Evolutionary conservation across 2,113 vertebrate species (phyloP).

Genomic region (Corythaixoides concolor): DNA sequence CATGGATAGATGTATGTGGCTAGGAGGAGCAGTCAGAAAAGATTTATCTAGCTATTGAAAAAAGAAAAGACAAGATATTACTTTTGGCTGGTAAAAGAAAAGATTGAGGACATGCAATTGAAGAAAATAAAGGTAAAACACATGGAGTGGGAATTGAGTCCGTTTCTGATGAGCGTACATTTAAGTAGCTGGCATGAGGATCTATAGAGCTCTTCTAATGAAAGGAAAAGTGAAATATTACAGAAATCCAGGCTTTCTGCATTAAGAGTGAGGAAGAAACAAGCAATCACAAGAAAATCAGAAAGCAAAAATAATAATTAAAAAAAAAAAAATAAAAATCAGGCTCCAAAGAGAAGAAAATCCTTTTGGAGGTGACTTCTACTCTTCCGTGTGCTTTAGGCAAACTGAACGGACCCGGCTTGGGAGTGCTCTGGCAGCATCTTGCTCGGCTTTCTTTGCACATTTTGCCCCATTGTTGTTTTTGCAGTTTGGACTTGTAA

Average conservation of each 20-base stretch:
- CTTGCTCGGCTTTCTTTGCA: slow-evolving; percentile 80
- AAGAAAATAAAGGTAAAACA: not conserved
- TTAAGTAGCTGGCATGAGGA: not conserved
- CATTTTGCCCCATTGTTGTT: slow-evolving; percentile 74
- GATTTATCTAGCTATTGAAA: not conserved
- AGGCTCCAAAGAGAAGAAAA: slow-evolving; percentile 21
- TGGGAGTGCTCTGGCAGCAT: slow-evolving; percentile 77
- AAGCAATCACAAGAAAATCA: not conserved
- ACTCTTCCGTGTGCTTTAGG: slow-evolving; percentile 31
- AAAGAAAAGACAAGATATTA: not conserved
- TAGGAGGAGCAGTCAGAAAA: not conserved
- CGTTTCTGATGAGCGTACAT: not conserved
- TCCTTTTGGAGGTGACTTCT: slow-evolving; percentile 3
- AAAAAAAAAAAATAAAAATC: not conserved
- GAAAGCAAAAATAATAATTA: not conserved
- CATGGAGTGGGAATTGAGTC: not conserved
- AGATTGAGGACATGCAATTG: not conserved
- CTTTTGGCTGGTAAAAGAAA: not conserved
- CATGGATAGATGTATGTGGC: not conserved
- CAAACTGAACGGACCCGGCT: slow-evolving; percentile 67
- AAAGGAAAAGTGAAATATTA: not conserved
- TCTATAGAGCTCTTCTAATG: not conserved
- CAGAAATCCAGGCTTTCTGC: not conserved
- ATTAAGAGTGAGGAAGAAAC: slow-evolving; percentile 10
- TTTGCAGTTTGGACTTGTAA: slow-evolving; percentile 39